Evolutionary conservation across 2,888 invertebrate species (phyloP).

Genomic region (Caenorhabditis sinica): DNA sequence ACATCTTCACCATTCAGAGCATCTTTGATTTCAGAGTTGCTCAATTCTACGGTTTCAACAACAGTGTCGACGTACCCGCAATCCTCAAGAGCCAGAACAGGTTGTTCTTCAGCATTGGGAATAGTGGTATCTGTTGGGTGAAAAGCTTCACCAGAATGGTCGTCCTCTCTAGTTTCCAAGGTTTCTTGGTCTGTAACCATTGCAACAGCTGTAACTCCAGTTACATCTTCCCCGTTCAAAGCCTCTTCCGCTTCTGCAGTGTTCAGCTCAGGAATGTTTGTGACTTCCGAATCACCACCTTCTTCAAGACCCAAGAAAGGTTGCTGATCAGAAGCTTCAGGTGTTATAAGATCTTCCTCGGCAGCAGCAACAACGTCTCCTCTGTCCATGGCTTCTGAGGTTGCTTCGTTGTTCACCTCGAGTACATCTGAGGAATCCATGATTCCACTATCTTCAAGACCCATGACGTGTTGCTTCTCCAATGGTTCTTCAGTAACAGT

Average conservation of each 20-base stretch:
- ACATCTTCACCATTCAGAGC: not conserved
- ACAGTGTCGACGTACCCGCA: not conserved
- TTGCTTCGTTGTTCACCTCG: no score
- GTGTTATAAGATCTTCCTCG: no score
- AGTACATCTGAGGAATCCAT: no score
- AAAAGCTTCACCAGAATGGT: no score
- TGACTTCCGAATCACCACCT: not conserved
- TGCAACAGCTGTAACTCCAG: not conserved
- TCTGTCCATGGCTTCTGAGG: no score
- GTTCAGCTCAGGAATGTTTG: not conserved
- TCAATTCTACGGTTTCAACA: not conserved
- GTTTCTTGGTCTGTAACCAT: no score
- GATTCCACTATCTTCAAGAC: not conserved
- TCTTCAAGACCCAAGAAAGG: not conserved
- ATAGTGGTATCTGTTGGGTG: not conserved
- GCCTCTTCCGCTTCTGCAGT: not conserved
- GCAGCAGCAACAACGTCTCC: no score
- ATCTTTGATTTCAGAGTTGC: not conserved
- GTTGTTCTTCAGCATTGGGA: not conserved
- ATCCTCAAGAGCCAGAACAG: not conserved
- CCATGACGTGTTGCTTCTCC: not conserved
- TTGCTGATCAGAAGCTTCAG: no score
- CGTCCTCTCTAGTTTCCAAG: no score
- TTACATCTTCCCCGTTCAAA: constrained; percentile 1
- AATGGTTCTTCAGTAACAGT: not conserved